Base-by-base conservation (phyloP, 2,113 vertebrate species). In the Numida meleagris region DNA sequence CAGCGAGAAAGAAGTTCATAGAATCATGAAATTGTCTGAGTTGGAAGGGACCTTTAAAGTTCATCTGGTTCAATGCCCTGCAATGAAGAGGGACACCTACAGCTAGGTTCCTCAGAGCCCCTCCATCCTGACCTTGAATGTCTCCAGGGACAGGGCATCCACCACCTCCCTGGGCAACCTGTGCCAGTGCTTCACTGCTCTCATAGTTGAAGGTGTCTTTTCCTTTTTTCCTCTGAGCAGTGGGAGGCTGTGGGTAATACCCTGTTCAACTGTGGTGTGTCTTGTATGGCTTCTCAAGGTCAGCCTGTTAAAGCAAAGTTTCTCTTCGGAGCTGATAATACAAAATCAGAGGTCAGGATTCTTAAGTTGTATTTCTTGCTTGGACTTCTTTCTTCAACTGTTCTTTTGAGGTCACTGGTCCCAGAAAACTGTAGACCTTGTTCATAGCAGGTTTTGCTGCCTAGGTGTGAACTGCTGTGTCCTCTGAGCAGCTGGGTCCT, bases 401-500 rank as follows among this genome's bases (percentile, higher is more conserved):
- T 29, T 77, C 38, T 74, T 77, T 19, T 34, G 40, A 63, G 25
- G 1, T 63, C 5, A 4, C 5, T 18, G 12, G 27, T 85, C 63
- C 29, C 63, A 70, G 63, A 55, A 57, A 62, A 34, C 7, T n/a
- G 16, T 36, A 53, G 58, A 33, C 12, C 5, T 40, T 2, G 15
- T 2, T 75, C 17, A 8, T 27, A 58, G 31, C 51, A n/a, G n/a
- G n/a, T n/a, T n/a, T n/a, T n/a, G 21, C 46, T 86, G 10, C 45
- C 50, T 27, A 0, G 1, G 40, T 63, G n/a, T 40, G 70, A 45
- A 14, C 45, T 82, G 23, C 2, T 51, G 4, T 1, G 2, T 36
- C 40, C n/a, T 5, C 55, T 34, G 36, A 46, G 51, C 73, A 63
- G 12, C 16, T 0, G 2, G 12, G 46, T 68, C 68, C 55, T 63